Conservation (phyloP, 2,888 invertebrate species). For the Andrena chrysosceles region DNA sequence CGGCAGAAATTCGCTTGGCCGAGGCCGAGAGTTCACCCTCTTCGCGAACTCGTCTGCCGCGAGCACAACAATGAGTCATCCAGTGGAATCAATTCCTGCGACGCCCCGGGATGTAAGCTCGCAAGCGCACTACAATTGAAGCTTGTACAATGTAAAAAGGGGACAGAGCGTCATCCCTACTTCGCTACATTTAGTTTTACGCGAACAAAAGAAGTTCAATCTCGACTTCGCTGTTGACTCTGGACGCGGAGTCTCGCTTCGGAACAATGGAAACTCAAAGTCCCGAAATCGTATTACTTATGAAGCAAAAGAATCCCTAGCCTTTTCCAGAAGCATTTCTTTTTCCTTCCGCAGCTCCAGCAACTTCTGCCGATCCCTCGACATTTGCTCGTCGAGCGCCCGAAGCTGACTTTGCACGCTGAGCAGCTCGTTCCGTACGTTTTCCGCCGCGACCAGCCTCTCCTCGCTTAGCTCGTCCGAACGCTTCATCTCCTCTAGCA, state of each 20-base stretch:
- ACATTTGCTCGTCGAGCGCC: slow-evolving; percentile 79
- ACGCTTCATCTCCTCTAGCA: slow-evolving; percentile 71
- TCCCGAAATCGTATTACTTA: not conserved
- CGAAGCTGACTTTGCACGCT: slow-evolving; percentile 75
- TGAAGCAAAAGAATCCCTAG: slow-evolving; percentile 39
- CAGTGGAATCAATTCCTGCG: slow-evolving; percentile 56
- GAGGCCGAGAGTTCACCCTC: slow-evolving; percentile 58
- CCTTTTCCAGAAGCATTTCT: slow-evolving; percentile 81
- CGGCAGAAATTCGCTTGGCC: slow-evolving; percentile 54
- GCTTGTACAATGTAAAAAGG: not conserved
- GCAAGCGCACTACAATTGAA: not conserved
- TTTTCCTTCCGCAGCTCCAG: slow-evolving; percentile 82
- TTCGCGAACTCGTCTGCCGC: slow-evolving; percentile 51
- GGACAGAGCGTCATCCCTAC: no score
- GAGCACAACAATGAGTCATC: slow-evolving; percentile 65
- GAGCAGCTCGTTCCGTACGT: slow-evolving; percentile 80
- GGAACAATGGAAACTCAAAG: not conserved
- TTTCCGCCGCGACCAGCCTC: slow-evolving; percentile 75
- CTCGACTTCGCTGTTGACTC: no score
- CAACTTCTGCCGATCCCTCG: slow-evolving; percentile 81
- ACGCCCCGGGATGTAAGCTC: not conserved
- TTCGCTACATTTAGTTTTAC: no score
- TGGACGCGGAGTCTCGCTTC: no score
- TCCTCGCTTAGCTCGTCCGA: slow-evolving; percentile 74
- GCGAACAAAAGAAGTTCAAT: no score